Evolutionary conservation across 2,888 invertebrate species (phyloP).

Genomic region (Heliconius erato): DNA sequence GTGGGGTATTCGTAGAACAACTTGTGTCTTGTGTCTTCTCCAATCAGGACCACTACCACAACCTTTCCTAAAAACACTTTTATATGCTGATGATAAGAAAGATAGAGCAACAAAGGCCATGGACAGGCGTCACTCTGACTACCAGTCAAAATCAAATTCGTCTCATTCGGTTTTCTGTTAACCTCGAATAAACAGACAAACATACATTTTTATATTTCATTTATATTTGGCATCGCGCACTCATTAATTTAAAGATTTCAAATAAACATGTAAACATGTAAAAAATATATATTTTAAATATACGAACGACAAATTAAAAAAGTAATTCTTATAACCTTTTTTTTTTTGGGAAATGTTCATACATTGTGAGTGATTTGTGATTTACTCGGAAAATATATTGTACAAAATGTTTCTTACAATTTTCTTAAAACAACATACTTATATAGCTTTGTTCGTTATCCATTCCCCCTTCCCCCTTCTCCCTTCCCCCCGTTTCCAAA

Average conservation of each 20-base stretch:
- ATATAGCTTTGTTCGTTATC: no score
- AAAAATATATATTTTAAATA: background rate
- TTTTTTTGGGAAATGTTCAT: no score
- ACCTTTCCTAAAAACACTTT: background rate
- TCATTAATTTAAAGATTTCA: background rate
- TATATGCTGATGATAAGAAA: background rate
- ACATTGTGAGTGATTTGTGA: no score
- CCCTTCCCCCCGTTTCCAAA: no score
- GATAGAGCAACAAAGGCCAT: background rate
- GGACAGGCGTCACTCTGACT: background rate
- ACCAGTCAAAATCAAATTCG: conserved; percentile 4
- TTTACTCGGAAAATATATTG: no score
- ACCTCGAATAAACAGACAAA: conserved; percentile 6
- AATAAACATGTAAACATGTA: background rate
- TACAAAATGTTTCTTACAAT: no score
- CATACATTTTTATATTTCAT: background rate
- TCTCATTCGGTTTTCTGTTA: conserved; percentile 5
- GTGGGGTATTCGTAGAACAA: no score
- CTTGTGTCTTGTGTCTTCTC: no score
- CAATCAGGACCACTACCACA: no score
- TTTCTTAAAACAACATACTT: no score
- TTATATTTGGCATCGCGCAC: background rate
- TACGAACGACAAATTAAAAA: background rate
- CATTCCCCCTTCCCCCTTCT: no score
- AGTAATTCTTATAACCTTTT: no score